phyloP scores from a whole-genome alignment of 1,140 invertebrate species.

The Argopecten irradians region DNA sequence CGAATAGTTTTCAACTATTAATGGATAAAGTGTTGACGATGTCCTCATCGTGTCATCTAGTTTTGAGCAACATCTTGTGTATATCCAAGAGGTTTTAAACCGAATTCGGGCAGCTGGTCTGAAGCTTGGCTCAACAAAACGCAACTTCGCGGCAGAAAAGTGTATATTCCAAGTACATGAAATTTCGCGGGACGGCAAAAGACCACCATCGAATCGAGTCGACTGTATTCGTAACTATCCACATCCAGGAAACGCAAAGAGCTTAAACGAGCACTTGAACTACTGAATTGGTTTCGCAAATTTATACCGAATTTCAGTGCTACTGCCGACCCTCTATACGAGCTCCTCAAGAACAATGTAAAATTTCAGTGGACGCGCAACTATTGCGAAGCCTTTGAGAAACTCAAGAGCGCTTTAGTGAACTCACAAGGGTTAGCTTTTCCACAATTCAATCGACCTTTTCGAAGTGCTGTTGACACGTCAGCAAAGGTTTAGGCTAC shows the following conservation, averaged over 20 bases:
- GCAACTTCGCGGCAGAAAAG: not conserved
- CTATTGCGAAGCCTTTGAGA: conserved; percentile 32
- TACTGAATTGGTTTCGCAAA: too few species aligned
- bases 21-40: conserved; percentile 42
- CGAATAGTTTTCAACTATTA: conserved; percentile 41
- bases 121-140: conserved; percentile 30
- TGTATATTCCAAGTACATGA: conserved; percentile 29
- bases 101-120: conserved; percentile 32
- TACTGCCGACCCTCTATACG: too few species aligned
- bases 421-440: conserved; percentile 31
- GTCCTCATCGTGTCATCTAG: not conserved
- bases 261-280: not conserved
- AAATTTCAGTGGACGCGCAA: too few species aligned
- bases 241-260: not conserved
- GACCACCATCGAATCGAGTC: conserved; percentile 12
- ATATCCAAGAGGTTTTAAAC: conserved; percentile 32
- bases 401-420: conserved; percentile 25
- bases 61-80: conserved; percentile 41
- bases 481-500: conserved; percentile 50
- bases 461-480: conserved; percentile 48
- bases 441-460: conserved; percentile 44
- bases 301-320: conserved; percentile 17
- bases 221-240: conserved; percentile 26
- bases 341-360: too few species aligned
- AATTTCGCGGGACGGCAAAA: conserved; percentile 26